These are phyloP conservation scores for Sylvia borin DNA, from an alignment of 2,797 vertebrate species.

Conservation along the genomic window DNA sequence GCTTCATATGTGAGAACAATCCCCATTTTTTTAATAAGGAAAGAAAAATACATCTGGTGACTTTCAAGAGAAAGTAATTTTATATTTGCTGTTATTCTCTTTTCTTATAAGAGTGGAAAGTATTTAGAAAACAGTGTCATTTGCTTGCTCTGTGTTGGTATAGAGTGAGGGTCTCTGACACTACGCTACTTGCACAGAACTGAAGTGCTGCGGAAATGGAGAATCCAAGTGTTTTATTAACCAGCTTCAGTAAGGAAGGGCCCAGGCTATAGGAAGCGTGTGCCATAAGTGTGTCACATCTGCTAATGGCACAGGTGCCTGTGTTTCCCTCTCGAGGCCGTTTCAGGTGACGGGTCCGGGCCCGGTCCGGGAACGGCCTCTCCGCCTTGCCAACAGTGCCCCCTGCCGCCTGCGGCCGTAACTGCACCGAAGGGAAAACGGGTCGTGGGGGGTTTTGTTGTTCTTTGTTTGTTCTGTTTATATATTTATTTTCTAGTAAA, in stretches of 20 bases:
- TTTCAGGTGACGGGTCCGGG: neutral
- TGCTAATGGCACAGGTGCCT: neutral
- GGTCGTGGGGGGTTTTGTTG: neutral
- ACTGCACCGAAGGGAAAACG: neutral
- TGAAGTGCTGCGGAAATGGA: neutral
- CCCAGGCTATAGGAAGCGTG: neutral
- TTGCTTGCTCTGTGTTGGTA: neutral
- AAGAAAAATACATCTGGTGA: neutral
- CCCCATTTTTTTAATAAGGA: neutral
- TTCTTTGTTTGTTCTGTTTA: neutral
- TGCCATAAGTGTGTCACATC: neutral
- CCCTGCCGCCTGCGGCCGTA: accelerated
- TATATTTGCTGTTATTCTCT: neutral
- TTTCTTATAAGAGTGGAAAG: neutral
- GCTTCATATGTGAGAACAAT: neutral
- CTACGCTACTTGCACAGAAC: neutral
- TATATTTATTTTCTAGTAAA: neutral
- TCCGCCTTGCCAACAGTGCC: neutral
- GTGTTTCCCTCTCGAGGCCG: neutral
- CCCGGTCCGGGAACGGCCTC: neutral
- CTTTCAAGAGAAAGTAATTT: neutral
- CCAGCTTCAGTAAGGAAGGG: neutral
- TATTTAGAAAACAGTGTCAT: neutral
- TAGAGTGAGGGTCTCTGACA: neutral
- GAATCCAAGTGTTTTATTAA: neutral